A percentile compares a stretch with the other conserved stretches of the same genome.
Evolutionary conservation across 1,140 invertebrate genomes (phyloP).

Genomic region (Argopecten irradians): DNA sequence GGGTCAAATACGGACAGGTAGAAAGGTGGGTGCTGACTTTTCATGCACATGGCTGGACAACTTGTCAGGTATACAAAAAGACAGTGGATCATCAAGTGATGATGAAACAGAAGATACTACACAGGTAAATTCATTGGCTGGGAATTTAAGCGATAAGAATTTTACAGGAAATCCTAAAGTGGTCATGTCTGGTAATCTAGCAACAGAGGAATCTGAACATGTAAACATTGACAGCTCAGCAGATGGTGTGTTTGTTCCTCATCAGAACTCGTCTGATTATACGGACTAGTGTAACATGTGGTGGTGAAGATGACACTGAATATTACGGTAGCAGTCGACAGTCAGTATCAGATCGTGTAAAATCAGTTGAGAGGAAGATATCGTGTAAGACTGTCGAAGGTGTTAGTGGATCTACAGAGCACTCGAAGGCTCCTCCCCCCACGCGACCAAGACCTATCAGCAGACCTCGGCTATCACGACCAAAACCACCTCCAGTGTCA

Average conservation of each 20-base stretch:
- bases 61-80: neutral
- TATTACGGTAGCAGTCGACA: neutral
- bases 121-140: neutral
- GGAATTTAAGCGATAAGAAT: neutral
- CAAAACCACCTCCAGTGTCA: neutral
- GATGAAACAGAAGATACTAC: neutral
- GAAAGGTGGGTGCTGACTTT: neutral
- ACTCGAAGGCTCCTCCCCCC: neutral
- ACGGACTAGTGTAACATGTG: neutral
- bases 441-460: neutral
- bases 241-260: neutral
- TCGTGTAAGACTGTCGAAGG: neutral
- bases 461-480: neutral
- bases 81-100: neutral
- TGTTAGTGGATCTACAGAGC: neutral
- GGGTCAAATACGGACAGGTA: neutral
- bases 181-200: neutral
- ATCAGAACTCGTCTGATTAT: neutral
- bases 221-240: neutral
- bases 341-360: neutral
- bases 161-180: neutral
- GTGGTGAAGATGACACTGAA: neutral
- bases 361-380: conserved; percentile 1
- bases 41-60: neutral
- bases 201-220: neutral